Conservation (phyloP, 1,140 invertebrate species). For the Rhopalosiphum maidis region DNA sequence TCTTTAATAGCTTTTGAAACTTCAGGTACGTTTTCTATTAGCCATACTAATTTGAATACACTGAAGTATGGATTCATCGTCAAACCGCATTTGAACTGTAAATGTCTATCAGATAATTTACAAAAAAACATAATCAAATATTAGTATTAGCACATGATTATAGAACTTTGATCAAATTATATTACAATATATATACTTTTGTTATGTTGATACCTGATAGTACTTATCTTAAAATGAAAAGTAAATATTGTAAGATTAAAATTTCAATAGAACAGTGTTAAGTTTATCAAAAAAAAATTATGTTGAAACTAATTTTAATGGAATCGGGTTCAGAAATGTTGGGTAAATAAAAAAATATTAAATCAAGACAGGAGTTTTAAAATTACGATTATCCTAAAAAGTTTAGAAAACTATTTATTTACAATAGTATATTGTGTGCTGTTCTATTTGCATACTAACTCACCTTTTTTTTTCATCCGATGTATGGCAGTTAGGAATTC, state of each 20-base stretch:
- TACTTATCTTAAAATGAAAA: not conserved
- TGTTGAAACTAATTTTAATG: not conserved
- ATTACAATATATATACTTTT: not conserved
- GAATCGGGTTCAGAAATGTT: not conserved
- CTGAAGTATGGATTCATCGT: conserved; percentile 97
- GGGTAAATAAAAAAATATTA: not conserved
- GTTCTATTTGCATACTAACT: not conserved
- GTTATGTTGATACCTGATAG: not conserved
- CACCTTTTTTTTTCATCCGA: not conserved
- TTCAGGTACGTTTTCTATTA: conserved; percentile 85
- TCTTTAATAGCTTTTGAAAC: conserved; percentile 81
- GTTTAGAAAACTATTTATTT: not conserved
- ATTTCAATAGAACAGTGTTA: not conserved
- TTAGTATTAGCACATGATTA: not conserved
- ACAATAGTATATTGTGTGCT: not conserved
- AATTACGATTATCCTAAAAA: not conserved
- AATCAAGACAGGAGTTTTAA: not conserved
- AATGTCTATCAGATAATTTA: conserved; percentile 59
- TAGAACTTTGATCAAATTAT: not conserved
- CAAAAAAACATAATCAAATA: not conserved
- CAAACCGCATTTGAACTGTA: conserved; percentile 72
- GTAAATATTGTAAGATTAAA: not conserved
- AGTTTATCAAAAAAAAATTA: not conserved
- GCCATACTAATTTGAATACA: conserved; percentile 90
- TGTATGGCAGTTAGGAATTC: conserved; percentile 20